These are phyloP conservation scores for Anoplolepis gracilipes DNA, from an alignment of 1,140 invertebrate species.

Conservation along the genomic window DNA sequence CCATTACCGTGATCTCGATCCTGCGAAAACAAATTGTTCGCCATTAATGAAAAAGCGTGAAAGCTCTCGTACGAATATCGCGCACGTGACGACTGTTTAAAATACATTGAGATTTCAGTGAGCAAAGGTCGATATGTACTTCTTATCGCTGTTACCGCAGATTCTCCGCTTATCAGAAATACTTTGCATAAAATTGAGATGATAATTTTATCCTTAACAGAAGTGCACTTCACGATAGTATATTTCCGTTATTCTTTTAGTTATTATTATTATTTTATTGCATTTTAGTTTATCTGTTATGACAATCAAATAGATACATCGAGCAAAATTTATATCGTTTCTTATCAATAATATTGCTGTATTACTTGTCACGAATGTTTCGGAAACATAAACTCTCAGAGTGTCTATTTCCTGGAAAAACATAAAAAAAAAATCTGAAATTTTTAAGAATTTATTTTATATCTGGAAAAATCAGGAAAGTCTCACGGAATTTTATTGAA, in stretches of 20 bases:
- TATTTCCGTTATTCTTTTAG: background rate
- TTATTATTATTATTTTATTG: conserved; percentile 15
- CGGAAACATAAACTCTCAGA: background rate
- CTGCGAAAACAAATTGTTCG: conserved; percentile 4
- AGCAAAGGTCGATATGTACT: background rate
- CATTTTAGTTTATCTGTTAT: background rate
- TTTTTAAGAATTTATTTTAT: too few species aligned
- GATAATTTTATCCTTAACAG: background rate
- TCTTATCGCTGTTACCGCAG: background rate
- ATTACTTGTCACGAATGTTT: background rate
- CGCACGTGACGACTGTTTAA: conserved; percentile 24
- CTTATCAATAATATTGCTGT: background rate
- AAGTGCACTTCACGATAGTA: background rate
- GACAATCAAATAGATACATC: background rate
- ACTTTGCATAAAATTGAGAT: conserved; percentile 10
- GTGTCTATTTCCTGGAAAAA: too few species aligned
- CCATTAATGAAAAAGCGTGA: conserved; percentile 54
- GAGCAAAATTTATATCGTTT: background rate
- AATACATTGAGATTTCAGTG: conserved; percentile 9
- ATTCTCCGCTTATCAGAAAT: conserved; percentile 31
- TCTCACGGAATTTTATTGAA: too few species aligned
- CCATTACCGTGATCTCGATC: conserved; percentile 34
- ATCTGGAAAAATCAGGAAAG: too few species aligned
- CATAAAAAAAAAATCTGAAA: too few species aligned
- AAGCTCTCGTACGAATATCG: conserved; percentile 54